These are phyloP conservation scores for Bryconaethiops microstoma DNA, from an alignment of 2,797 vertebrate species.

Conservation along the genomic window DNA sequence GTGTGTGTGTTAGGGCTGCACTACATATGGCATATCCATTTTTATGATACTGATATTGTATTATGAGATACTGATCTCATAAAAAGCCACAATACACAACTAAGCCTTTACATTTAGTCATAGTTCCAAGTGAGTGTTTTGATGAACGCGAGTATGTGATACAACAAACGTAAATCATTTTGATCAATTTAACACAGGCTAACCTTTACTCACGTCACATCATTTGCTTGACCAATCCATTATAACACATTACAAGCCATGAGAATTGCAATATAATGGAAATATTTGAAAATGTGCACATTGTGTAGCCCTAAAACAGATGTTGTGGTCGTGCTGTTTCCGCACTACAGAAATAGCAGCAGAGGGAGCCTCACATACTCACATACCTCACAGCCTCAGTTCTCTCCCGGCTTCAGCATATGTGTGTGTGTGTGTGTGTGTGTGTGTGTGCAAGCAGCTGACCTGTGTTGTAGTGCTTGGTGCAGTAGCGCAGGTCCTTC, in stretches of 20 bases:
- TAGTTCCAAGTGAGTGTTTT: no score
- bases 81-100: no score
- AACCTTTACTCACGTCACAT: neutral
- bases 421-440: neutral
- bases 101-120: no score
- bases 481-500: slow-evolving; percentile 97
- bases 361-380: slow-evolving; percentile 34
- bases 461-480: slow-evolving; percentile 99
- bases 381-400: no score
- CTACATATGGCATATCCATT: neutral
- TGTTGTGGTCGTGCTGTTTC: slow-evolving; percentile 22
- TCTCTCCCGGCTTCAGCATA: slow-evolving; percentile 24
- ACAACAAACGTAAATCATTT: no score
- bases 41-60: no score
- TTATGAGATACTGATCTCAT: no score
- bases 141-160: no score
- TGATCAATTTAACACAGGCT: no score
- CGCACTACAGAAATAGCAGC: slow-evolving; percentile 32
- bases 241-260: neutral
- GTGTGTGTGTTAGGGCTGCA: neutral
- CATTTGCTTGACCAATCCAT: neutral
- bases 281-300: neutral
- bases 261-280: neutral
- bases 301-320: neutral
- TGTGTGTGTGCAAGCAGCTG: slow-evolving; percentile 49